Base-by-base conservation (phyloP, 2,888 invertebrate genomes). In the Apotomis capreana region DNA sequence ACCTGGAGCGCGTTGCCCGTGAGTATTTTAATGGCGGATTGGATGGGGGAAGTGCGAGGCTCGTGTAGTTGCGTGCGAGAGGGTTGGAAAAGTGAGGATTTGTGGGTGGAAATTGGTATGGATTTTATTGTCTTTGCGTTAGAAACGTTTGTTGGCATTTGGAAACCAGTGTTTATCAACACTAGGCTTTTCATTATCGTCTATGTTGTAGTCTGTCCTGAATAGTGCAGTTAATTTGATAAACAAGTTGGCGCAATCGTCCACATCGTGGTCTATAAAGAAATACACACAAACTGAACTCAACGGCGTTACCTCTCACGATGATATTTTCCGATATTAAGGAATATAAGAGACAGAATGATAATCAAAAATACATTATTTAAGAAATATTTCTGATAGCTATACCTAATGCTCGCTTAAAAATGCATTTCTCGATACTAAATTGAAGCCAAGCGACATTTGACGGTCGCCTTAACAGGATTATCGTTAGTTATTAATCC, bases 1-100 rank as follows among this genome's bases (percentile, higher is more conserved):
- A 76, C 74, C 71, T 54, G 60, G 70, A 65, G 67, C 78, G 76
- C 75, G 77, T 78, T 77, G 78, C 77, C 78, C 76, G 79, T 79
- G 51, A 58, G 59, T 70, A 54, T 65, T 65, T 60, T 37, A 59
- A 55, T 67, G 65, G 65, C 13, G 37, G 54, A 26, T 68, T 59
- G 44, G 68, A 67, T 15, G n/a, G 60, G 44, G 59, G n/a, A 64
- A 12, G 52, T 37, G 62, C 10, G 49, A 67, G 49, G 58, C 36
- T 59, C 51, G 62, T 40, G 9, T 44, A 6, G 68, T 36, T 69
- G 61, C 61, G 57, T 63, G 62, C 15, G 54, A 61, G 60, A 46
- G 54, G n/a, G 44, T 55, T 46, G 40, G 4, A 55, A 26, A 46
- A 65, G n/a, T 57, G 65, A 12, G 55, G 46, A 57, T 57, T 49